Conservation (phyloP, 2,113 vertebrate species). For the Serilophus lunatus region DNA sequence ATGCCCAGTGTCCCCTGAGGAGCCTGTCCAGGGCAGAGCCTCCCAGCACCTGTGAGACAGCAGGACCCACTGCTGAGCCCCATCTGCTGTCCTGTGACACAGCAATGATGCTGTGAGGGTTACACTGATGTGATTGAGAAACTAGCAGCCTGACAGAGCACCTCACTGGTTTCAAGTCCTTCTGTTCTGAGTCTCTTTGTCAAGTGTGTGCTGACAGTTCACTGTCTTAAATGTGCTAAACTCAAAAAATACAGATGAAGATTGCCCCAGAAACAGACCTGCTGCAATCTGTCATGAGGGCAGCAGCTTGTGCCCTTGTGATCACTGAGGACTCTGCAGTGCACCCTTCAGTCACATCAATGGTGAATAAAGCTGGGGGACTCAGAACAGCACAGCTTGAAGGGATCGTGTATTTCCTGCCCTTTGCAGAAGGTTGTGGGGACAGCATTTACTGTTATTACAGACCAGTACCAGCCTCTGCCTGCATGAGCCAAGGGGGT, state of each 20-base stretch:
- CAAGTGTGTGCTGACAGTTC: background rate
- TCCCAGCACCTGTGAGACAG: background rate
- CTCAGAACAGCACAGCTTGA: rapidly evolving
- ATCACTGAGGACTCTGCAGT: background rate
- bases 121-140: background rate
- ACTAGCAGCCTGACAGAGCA: background rate
- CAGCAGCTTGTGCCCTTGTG: background rate
- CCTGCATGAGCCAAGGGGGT: background rate
- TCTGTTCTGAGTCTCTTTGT: background rate
- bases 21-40: background rate
- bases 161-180: background rate
- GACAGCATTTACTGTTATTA: background rate
- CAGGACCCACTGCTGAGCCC: background rate
- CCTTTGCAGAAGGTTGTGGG: background rate
- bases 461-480: background rate
- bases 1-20: background rate
- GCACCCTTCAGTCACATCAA: background rate
- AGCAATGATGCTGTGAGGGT: background rate
- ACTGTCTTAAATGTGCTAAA: background rate
- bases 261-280: background rate
- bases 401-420: background rate
- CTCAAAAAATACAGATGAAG: background rate
- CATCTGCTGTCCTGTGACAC: background rate
- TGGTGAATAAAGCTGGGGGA: background rate
- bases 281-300: background rate